Base-by-base conservation (phyloP, 2,797 vertebrate species). In the Cottoperca gobio region DNA sequence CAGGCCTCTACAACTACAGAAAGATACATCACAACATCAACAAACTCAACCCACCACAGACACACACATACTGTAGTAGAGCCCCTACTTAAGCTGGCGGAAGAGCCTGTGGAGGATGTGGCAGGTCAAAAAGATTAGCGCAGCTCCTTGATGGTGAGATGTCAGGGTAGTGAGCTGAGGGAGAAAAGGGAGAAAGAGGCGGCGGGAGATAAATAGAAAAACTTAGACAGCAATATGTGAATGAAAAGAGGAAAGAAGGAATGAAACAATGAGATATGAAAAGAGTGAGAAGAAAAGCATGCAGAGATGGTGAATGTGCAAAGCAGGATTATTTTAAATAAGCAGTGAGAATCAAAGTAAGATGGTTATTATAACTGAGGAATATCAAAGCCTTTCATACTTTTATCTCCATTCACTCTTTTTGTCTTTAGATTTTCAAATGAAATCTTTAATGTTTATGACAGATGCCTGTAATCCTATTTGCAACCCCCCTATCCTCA, bases 41-140 rank as follows among this genome's bases (percentile, higher is more conserved):
- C 73, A 86, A 72, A 52, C 60, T 63, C 39, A 42, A 10, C 17
- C 43, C 2, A 0, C 14, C 59, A 50, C 71, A 82, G 23, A 80
- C 53, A 80, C 76, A 69, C 53, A 70, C 70, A 75, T 23, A 80
- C 54, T 82, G 70, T 67, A 79, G 52, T 71, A 40, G 67, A 85
- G 64, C 63, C 68, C 76, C 70, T 84, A 81, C 84, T 87, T 86
- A 52, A 82, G 54, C 64, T 40, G 70, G 68, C 53, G 48, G 89
- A 89, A 86, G 87, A 73, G 82, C n/a, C 72, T 79, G 68, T 40
- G 68, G 70, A 83, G 86, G 80, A 82, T 82, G 85, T 85, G 83
- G 61, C 62, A 28, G 86, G 86, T 87, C 88, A 90, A 76, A 88
- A 68, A 89, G 83, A 92, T 93, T 89, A 91, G 78, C 17, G 0